A percentile compares a stretch with the other conserved stretches of the same genome.
Conservation (phyloP, 2,113 vertebrate genomes). For the Tetraodon nigroviridis region DNA sequence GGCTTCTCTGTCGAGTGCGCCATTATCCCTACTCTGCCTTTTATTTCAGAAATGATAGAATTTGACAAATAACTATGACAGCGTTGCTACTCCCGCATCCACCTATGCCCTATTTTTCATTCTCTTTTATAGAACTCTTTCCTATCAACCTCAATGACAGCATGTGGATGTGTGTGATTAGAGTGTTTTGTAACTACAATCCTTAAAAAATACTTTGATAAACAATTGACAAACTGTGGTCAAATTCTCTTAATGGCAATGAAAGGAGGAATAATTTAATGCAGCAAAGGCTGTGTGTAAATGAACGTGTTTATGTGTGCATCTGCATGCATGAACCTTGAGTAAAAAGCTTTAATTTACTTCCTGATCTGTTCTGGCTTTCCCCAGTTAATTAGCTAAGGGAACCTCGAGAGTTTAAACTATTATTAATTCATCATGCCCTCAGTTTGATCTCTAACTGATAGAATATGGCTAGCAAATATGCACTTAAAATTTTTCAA, state of each 20-base stretch:
- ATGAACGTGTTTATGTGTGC: slow-evolving; percentile 2
- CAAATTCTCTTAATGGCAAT: slow-evolving; percentile 31
- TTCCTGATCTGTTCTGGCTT: slow-evolving; percentile 27
- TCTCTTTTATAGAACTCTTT: slow-evolving; percentile 45
- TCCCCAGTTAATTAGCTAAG: slow-evolving; percentile 52
- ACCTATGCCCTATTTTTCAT: slow-evolving; percentile 20
- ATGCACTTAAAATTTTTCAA: background rate
- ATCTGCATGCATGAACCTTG: background rate
- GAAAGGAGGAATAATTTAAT: slow-evolving; percentile 11
- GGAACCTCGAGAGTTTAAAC: slow-evolving; percentile 49
- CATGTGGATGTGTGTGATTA: slow-evolving; percentile 10
- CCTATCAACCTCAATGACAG: slow-evolving; percentile 38
- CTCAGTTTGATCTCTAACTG: slow-evolving; percentile 38
- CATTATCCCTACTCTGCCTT: too few species aligned
- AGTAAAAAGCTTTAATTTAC: slow-evolving; percentile 32
- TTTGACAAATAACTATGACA: background rate
- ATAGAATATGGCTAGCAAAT: slow-evolving; percentile 18
- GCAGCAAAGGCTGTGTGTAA: slow-evolving; percentile 40
- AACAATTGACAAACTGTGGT: slow-evolving; percentile 7
- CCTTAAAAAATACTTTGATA: slow-evolving; percentile 10
- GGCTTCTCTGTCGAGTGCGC: background rate
- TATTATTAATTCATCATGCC: slow-evolving; percentile 63
- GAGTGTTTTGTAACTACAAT: slow-evolving; percentile 4
- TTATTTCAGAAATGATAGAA: slow-evolving; percentile 6
- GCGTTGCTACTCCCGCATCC: slow-evolving; percentile 35